phyloP scores from a whole-genome alignment of 1,140 invertebrate species.

The Stegodyphus mimosarum region DNA sequence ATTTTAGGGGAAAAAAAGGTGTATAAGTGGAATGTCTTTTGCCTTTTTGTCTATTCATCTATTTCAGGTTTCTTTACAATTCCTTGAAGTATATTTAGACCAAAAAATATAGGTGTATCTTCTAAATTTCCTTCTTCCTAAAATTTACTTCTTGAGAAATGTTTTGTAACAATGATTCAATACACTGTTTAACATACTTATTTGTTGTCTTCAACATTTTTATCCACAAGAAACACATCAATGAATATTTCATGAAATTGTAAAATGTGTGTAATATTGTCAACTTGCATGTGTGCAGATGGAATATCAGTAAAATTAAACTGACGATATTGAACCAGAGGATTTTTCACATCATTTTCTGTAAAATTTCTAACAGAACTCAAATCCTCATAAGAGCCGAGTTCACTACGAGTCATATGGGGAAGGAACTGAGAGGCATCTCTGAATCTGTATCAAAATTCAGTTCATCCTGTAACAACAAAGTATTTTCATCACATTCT shows the following conservation, averaged over 20 bases:
- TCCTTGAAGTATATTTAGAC: conserved; percentile 20
- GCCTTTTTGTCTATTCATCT: conserved; percentile 20
- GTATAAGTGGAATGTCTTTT: conserved; percentile 1
- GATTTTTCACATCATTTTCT: too few relatives aligned
- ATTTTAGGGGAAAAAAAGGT: too few relatives aligned
- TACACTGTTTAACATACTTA: conserved; percentile 14
- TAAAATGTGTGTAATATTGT: not conserved
- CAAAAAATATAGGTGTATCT: conserved; percentile 9
- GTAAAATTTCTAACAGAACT: too few relatives aligned
- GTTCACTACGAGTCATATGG: too few relatives aligned
- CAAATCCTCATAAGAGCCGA: too few relatives aligned
- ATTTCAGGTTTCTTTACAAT: conserved; percentile 32
- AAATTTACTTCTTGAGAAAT: conserved; percentile 26
- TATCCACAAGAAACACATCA: too few relatives aligned
- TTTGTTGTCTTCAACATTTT: not conserved
- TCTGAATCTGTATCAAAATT: too few relatives aligned
- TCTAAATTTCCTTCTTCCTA: conserved; percentile 1
- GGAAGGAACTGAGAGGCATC: too few relatives aligned
- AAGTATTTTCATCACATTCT: too few relatives aligned
- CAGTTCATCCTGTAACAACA: too few relatives aligned
- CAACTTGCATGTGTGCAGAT: conserved; percentile 68
- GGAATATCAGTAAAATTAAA: conserved; percentile 62
- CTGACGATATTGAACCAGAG: too few relatives aligned
- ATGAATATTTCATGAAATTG: not conserved
- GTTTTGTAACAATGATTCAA: conserved; percentile 6